Conservation (phyloP, 2,113 vertebrate species). For the Bufo bufo region DNA sequence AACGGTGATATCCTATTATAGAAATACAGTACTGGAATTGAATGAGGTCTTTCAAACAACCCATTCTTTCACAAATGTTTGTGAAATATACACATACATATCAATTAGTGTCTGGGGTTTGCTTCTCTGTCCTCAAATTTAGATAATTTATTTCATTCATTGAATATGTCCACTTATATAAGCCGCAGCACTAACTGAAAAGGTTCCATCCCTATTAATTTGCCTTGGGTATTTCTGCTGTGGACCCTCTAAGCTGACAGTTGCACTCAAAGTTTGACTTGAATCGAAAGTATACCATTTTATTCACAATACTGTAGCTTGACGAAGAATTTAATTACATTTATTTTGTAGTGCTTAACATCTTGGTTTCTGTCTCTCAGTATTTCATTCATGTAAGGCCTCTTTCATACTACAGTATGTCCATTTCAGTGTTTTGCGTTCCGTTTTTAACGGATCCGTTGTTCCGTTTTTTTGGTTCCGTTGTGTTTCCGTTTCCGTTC, state of each 20-base stretch:
- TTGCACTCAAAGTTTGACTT: slow-evolving; percentile 46
- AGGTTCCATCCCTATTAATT: slow-evolving; percentile 31
- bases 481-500: too few relatives aligned
- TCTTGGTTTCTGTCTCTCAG: not conserved
- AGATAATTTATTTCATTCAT: slow-evolving; percentile 31
- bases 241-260: not conserved
- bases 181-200: not conserved
- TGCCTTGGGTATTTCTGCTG: not conserved
- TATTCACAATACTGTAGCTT: slow-evolving; percentile 36
- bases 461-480: too few relatives aligned
- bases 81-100: slow-evolving; percentile 45
- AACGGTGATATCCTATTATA: too few relatives aligned
- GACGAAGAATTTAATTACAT: not conserved
- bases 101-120: slow-evolving; percentile 41
- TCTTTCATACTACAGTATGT: too few relatives aligned
- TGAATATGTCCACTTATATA: not conserved
- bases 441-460: too few relatives aligned
- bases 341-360: not conserved
- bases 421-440: too few relatives aligned
- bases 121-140: slow-evolving; percentile 48
- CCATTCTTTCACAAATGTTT: not conserved
- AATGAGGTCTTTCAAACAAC: too few relatives aligned
- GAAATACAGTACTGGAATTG: too few relatives aligned
- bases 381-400: not conserved
- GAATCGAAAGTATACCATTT: slow-evolving; percentile 45